Base-by-base conservation (phyloP, 2,888 invertebrate genomes). In the Zootermopsis nevadensis region DNA sequence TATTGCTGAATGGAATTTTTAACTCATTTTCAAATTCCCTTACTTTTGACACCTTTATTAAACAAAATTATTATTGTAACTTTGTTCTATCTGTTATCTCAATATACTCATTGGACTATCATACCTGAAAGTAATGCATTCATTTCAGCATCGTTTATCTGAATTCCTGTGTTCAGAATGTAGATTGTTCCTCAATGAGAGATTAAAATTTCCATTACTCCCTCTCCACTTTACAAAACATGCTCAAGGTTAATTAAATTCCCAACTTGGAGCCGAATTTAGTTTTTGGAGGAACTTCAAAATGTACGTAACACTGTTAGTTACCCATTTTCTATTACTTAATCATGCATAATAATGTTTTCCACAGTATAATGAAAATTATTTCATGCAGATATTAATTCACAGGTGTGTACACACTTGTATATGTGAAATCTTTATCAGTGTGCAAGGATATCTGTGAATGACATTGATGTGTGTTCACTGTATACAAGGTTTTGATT, bases 281-380 rank as follows among this genome's bases (percentile, higher is more conserved):
- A 77, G 30, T 55, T 77, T 77, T 77, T 33, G 55, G 77, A 55
- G 77, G 77, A 77, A 77, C 55, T 77, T 31, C 31, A 55, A 55
- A 77, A 31, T 31, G 31, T 55, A 77, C 27, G 33, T n/a, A 55
- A 55, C 55, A 31, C 77, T 55, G 76, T n/a, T 77, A 42, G 22
- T 53, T 77, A 77, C 22, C 55, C 77, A 77, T 77, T 77, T 77
- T 4, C 77, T 77, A 77, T 77, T 77, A 77, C 33, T 55, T 30
- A 77, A 55, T 55, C 55, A 77, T 77, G 77, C 77, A 77, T 38
- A 69, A 33, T 48, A 77, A 77, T 31, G 53, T 77, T 31, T 77
- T 33, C 31, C 77, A 31, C 33, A 31, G 30, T 31, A 77, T 55
- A 77, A 77, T 77, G 48, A 30, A 42, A 55, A 77, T 31, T 33